Base-by-base conservation (phyloP, 2,888 invertebrate genomes). In the Trichopoda pennipes region DNA sequence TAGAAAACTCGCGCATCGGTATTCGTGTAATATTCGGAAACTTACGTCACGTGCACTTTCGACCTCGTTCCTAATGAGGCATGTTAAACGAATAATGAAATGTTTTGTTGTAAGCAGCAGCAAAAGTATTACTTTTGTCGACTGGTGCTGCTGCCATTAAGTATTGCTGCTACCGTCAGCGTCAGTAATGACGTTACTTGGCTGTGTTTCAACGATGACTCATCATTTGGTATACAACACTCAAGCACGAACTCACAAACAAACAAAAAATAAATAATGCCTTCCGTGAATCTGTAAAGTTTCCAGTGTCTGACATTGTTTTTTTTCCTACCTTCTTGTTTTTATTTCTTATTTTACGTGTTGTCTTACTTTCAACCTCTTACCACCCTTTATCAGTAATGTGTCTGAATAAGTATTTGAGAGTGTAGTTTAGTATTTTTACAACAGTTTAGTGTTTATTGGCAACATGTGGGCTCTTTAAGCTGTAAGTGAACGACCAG, bases 21-120 rank as follows among this genome's bases (percentile, higher is more conserved):
- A 58, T 32, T 28, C 44, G 28, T 55, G 32, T 55, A 28, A 61
- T 77, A 21, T 74, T 73, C 12, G n/a, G 19, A 47, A 56, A 80
- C 72, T 82, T 85, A 84, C 86, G 85, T 85, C 86, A 85, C 86
- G 86, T 84, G 85, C 82, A 83, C 83, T 85, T 85, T 84, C 85
- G 86, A 84, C 84, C 85, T 86, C 85, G 84, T 85, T 85, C 82
- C 75, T 79, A 78, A 64, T 77, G 80, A 80, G 80, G 77, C 77
- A 81, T 84, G 83, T 56, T 61, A 66, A 51, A 49, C 32, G 23
- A 38, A 8, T 68, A 28, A 77, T 58, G 19, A 58, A 80, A 44
- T 17, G 47, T 68, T 58, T 47, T 79, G 38, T 47, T 73, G 17
- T 74, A 55, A 63, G 53, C 16, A 53, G 60, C 23, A 68, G 79